Base-by-base conservation (phyloP, 1,140 invertebrate genomes). In the Palaemon carinicauda region DNA sequence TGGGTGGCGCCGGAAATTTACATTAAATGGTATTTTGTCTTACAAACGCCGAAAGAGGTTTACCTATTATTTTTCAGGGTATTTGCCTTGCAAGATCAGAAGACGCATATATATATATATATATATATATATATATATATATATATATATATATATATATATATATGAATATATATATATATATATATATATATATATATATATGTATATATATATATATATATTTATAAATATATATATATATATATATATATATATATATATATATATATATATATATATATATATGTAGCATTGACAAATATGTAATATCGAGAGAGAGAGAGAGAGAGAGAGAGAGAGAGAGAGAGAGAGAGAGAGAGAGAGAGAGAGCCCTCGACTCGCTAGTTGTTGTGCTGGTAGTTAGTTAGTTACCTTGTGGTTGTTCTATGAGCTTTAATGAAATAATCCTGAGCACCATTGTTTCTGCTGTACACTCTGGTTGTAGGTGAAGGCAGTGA, bases 111-210 rank as follows among this genome's bases (percentile, higher is more conserved):
- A 60, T 14, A 60, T 14, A 60, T 14, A 60, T 14, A 60, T 14
- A 60, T 14, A 60, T 12, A 60, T 60, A 60, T 60, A 60, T 60
- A 12, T 60, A 60, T 60, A 60, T 60, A 12, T 60, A 12, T 60
- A 12, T 60, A 12, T 60, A 60, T 60, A 60, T 7, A 60, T 60
- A 7, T 60, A 60, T 60, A 60, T 60, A 60, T 60, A 60, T 60
- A 60, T 60, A 60, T 60, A 60, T 60, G 17, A 14, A 60, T 60
- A 60, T 60, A 60, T 60, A 60, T 60, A 3, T 60, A 60, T 60
- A 60, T 60, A 60, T 60, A 60, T 60, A 60, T 60, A 60, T 60
- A 60, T 60, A 60, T 60, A 60, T 60, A 60, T 60, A 60, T 60
- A 2, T 60, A 60, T 60, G 0, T 60, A 60, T 60, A 60, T 60